A percentile compares a stretch with the other conserved stretches of the same genome.
Evolutionary conservation across 1,140 invertebrate species (phyloP).

Genomic region (Tetramorium parvispinum): DNA sequence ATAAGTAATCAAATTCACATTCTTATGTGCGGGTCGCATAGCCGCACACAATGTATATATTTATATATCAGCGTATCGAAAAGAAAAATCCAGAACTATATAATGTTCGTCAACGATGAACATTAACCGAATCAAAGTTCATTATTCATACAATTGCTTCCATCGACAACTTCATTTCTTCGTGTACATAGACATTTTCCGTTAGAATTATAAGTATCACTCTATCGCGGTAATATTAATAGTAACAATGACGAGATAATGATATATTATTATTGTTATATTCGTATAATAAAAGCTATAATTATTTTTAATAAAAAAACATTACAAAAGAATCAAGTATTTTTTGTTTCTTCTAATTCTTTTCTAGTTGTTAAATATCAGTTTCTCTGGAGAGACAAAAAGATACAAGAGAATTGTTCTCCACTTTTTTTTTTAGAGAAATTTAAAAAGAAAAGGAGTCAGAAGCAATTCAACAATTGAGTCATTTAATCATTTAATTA

Average conservation of each 20-base stretch:
- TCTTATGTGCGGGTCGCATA: neutral
- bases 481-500: no score
- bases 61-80: slow-evolving; percentile 51
- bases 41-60: slow-evolving; percentile 4
- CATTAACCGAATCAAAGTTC: slow-evolving; percentile 28
- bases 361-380: neutral
- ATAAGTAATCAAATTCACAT: slow-evolving; percentile 9
- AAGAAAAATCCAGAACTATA: slow-evolving; percentile 35
- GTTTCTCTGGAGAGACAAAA: neutral
- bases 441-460: neutral
- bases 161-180: neutral
- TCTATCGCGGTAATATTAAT: slow-evolving; percentile 23
- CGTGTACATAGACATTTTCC: slow-evolving; percentile 64
- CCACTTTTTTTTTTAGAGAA: neutral
- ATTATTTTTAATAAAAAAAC: slow-evolving; percentile 72
- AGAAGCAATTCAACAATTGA: neutral
- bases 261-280: slow-evolving; percentile 54
- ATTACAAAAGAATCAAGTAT: neutral
- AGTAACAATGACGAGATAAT: neutral
- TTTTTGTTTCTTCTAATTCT: neutral
- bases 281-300: slow-evolving; percentile 46
- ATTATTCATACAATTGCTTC: slow-evolving; percentile 18
- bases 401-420: neutral
- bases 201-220: slow-evolving; percentile 25
- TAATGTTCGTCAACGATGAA: slow-evolving; percentile 46